Conservation (phyloP, 2,113 vertebrate species). For the Ailuropoda melanoleuca region DNA sequence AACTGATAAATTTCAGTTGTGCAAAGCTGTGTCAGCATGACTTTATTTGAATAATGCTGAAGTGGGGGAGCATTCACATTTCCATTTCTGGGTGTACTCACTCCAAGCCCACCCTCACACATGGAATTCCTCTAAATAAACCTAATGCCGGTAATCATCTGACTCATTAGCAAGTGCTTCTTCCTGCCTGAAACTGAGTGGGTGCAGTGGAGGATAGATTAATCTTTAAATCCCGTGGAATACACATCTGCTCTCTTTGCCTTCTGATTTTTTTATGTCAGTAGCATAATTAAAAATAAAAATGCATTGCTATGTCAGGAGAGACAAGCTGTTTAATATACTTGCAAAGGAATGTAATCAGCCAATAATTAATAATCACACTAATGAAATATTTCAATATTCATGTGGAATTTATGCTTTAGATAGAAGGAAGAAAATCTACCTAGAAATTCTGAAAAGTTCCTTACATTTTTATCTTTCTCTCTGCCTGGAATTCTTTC, state of each 20-base stretch:
- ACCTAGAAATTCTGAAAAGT: not conserved
- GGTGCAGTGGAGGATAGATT: conserved; percentile 57
- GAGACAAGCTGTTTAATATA: conserved; percentile 47
- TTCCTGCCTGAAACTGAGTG: conserved; percentile 69
- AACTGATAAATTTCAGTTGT: conserved; percentile 39
- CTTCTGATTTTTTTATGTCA: conserved; percentile 61
- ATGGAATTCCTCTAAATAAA: conserved; percentile 67
- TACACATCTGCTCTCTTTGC: conserved; percentile 67
- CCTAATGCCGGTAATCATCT: conserved; percentile 66
- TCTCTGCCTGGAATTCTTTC: not conserved
- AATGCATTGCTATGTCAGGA: conserved; percentile 57
- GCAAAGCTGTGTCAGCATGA: conserved; percentile 55
- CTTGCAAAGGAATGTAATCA: conserved; percentile 46
- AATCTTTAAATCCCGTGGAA: conserved; percentile 58
- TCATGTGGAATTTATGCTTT: conserved; percentile 6
- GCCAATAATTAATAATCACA: conserved; percentile 52
- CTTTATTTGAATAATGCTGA: conserved; percentile 56
- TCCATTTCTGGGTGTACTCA: conserved; percentile 55
- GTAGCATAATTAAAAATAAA: conserved; percentile 67
- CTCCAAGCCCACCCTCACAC: conserved; percentile 51
- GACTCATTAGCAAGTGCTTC: conserved; percentile 73
- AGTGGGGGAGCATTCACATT: conserved; percentile 2
- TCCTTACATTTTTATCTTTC: conserved; percentile 2
- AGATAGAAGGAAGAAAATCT: conserved; percentile 25
- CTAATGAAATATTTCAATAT: conserved; percentile 45